Conservation (phyloP, 2,888 invertebrate genomes). For the Brachyopa scutellaris region DNA sequence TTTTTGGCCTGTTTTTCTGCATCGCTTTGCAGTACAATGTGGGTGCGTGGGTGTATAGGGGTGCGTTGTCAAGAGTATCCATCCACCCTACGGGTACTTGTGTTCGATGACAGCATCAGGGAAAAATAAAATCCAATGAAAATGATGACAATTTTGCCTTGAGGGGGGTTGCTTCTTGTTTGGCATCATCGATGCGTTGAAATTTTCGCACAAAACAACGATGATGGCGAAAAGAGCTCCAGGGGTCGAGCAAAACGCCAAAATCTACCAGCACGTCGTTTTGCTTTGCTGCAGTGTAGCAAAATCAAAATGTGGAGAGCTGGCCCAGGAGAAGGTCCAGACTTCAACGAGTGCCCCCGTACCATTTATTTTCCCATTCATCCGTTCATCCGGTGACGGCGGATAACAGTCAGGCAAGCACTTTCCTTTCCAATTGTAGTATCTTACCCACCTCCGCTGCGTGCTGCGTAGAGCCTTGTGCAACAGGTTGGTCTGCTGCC, state of each 20-base stretch:
- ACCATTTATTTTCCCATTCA: conserved; percentile 57
- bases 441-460: too few relatives aligned
- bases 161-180: conserved; percentile 16
- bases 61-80: conserved; percentile 55
- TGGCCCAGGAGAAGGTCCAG: conserved; percentile 32
- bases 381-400: conserved; percentile 36
- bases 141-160: conserved; percentile 58
- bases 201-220: conserved; percentile 47
- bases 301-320: too few relatives aligned
- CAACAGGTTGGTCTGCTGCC: conserved; percentile 54
- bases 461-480: conserved; percentile 61
- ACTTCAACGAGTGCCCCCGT: conserved; percentile 34
- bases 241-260: conserved; percentile 42
- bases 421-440: conserved; percentile 30
- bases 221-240: conserved; percentile 18
- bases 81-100: conserved; percentile 49
- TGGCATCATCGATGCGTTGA: conserved; percentile 56
- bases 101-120: conserved; percentile 65
- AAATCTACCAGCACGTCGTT: conserved; percentile 49
- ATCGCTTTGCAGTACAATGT: conserved; percentile 66
- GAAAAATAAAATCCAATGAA: conserved; percentile 70
- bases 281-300: conserved; percentile 15
- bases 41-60: too few relatives aligned
- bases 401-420: conserved; percentile 22
- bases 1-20: conserved; percentile 64